Evolutionary conservation across 92 coral and sea anemone genomes (phyloP), one percentile per base, ranked within the genome.

Genomic region (Phenganax marumi): DNA sequence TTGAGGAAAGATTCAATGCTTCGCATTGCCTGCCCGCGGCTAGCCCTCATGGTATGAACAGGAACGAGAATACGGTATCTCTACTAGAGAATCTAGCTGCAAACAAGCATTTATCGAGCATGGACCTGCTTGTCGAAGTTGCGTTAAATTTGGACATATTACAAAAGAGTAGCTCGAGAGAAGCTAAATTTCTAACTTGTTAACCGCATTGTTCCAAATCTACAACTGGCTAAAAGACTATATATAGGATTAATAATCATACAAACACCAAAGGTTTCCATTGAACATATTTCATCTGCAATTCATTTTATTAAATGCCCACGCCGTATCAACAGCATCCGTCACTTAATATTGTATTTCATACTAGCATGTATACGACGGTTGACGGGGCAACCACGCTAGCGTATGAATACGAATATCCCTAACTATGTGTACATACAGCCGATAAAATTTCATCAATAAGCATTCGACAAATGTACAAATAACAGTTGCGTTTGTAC

Each of bases 121-220:
- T 96, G 83, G 91, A 96, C 86, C 84, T 96, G 68, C 88, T 96
- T 48, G 99, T 96, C 46, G 99, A 96, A 72, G 99, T 96, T 49
- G 99, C 99, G 0, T 75, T 96, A 77, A 96, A 96, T 83, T 89
- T 93, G 85, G 99, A 96, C 83, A 39, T 78, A 60, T 25, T 78
- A 78, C 83, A 78, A 78, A 57, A 39, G 16, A 71, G 63, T 18
- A 17, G n/a, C 19, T 33, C 72, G 9, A 71, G 73, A 19, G 68
- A 23, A 8, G 6, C 73, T 14, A 43, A 61, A 62, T 57, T 56
- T 33, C 83, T 78, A 14, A 72, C 73, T 16, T 78, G 61, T 47
- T 78, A 63, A 78, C 46, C 10, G 65, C 70, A 17, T 43, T 69
- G 48, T n/a, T 69, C 50, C 2, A 12, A 56, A 1, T 56, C 3